Base-by-base conservation (phyloP, 2,888 invertebrate genomes). In the Drosophila niveifrons region DNA sequence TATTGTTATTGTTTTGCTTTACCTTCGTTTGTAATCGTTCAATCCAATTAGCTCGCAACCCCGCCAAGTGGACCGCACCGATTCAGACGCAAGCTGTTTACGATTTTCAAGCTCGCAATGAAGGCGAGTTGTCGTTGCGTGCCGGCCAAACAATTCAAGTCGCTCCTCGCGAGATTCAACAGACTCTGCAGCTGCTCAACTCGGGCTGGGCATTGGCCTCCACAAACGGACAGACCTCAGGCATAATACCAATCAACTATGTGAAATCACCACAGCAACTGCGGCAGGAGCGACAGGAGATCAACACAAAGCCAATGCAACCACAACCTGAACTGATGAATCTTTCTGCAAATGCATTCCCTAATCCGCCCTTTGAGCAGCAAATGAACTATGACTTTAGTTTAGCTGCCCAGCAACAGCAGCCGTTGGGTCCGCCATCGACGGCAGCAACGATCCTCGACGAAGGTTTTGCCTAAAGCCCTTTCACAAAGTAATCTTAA, bases 121-220 rank as follows among this genome's bases (percentile, higher is more conserved):
- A 94, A 0, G 95, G 96, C 70, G 99, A 99, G 92, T 91, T 99
- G 31, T 95, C 95, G 72, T 94, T 99, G 88, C 93, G 93, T 74
- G 94, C 94, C 58, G 97, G 97, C 73, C 97, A 98, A 88, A 94
- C 94, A 36, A 92, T 99, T 6, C 94, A 95, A 62, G 93, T 99
- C 9, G 98, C 98, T 0, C 98, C 98, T 0, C 94, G 95, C 90
- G 95, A 96, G 75, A 93, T 97, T 23, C 98, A 99, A 92, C 94
- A 94, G 81, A 93, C 94, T 46, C 92, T 94, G 76, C 81, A 93
- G 10, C 91, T 95, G 2, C 94, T 94, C 89, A 95, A 94, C 90
- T 94, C 95, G 0, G 96, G 96, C 2, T 96, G 96, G 96, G 93
- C 95, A 0, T 93, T 95, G 91, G 96, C 94, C 0, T 91, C 94